Percentiles rank a stretch among this genome's conserved stretches.
Conservation (phyloP, 1,140 invertebrate genomes). For the Homarus americanus region DNA sequence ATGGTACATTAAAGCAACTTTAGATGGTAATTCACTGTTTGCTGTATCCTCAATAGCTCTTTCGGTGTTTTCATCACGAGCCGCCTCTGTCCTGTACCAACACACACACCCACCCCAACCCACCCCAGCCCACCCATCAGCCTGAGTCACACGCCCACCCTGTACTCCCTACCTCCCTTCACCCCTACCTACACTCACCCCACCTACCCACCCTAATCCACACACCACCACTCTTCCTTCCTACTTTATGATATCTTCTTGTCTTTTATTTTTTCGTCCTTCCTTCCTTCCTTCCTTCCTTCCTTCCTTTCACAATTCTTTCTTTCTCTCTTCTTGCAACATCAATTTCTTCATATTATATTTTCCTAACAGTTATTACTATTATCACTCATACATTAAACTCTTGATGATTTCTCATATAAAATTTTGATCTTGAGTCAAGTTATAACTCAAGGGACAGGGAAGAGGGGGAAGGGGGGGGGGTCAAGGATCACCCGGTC, state of each 20-base stretch:
- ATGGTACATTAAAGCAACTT: slow-evolving; percentile 23
- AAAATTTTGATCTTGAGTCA: too few species aligned
- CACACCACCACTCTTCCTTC: not conserved
- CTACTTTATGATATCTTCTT: not conserved
- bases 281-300: too few species aligned
- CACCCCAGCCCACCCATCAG: not conserved
- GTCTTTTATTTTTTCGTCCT: not conserved
- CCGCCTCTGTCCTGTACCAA: not conserved
- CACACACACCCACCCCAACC: not conserved
- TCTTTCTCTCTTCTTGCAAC: not conserved
- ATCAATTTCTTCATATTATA: too few species aligned
- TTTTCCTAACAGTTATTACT: too few species aligned
- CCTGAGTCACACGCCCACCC: not conserved
- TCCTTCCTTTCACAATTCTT: not conserved
- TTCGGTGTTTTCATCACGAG: not conserved
- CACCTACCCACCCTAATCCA: not conserved
- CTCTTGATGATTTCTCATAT: too few species aligned
- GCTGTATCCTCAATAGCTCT: slow-evolving; percentile 5
- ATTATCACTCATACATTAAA: too few species aligned
- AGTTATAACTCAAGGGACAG: too few species aligned
- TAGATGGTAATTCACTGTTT: slow-evolving; percentile 32
- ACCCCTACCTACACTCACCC: not conserved
- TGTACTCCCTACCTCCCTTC: not conserved
- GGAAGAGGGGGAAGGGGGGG: too few species aligned
- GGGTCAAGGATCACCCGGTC: too few species aligned